Percentiles rank a stretch among this genome's conserved stretches.
phyloP scores from a whole-genome alignment of 2,113 vertebrate species.

The Engystomops pustulosus region DNA sequence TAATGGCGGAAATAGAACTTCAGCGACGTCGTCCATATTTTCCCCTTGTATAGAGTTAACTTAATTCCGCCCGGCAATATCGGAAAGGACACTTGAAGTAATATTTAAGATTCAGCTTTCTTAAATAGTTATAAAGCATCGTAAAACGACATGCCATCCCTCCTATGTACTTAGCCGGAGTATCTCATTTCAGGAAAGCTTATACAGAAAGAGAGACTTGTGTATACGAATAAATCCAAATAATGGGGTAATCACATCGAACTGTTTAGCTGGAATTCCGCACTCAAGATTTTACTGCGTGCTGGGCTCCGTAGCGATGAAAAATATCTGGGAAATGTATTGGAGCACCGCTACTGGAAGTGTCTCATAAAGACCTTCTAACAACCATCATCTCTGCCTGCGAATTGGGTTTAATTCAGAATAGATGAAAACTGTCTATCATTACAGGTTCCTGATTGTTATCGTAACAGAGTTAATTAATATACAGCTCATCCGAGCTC shows the following conservation, averaged over 20 bases:
- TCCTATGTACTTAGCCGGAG: constrained; percentile 22
- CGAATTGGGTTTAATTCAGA: constrained; percentile 40
- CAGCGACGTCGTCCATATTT: neutral
- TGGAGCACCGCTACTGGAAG: constrained; percentile 21
- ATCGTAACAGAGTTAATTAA: constrained; percentile 46
- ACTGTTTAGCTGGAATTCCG: constrained; percentile 34
- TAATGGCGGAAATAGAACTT: constrained; percentile 14
- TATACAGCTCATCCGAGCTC: constrained; percentile 25
- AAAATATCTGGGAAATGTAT: constrained; percentile 41
- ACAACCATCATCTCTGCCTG: constrained; percentile 37
- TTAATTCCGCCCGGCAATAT: constrained; percentile 35
- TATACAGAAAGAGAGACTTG: constrained; percentile 10
- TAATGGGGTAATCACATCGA: constrained; percentile 49
- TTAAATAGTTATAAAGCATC: constrained; percentile 29
- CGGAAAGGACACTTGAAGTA: constrained; percentile 21
- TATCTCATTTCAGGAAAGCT: constrained; percentile 28
- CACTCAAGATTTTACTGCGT: constrained; percentile 31
- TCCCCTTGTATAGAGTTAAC: neutral
- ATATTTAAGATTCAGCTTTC: constrained; percentile 39
- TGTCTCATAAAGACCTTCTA: constrained; percentile 47
- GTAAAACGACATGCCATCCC: constrained; percentile 26
- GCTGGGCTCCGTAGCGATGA: constrained; percentile 22
- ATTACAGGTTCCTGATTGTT: constrained; percentile 28
- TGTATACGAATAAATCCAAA: constrained; percentile 45
- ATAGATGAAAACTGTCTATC: constrained; percentile 56